phyloP scores from a whole-genome alignment of 2,888 invertebrate genomes.

The Melanostoma scalare region DNA sequence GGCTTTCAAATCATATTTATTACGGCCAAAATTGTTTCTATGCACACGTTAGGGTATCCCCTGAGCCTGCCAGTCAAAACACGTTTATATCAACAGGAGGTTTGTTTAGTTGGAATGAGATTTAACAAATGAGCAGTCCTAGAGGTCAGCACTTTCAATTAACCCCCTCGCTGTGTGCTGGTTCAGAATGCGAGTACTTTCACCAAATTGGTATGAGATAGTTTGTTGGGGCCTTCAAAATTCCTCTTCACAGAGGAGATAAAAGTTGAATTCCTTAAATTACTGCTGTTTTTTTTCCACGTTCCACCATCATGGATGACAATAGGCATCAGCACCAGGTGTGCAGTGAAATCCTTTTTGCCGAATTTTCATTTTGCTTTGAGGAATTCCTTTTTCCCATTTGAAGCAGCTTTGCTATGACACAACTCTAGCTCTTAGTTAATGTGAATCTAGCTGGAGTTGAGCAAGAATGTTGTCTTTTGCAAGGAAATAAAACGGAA shows the following conservation, averaged over 20 bases:
- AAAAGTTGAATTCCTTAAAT: conserved; percentile 36
- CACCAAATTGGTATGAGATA: conserved; percentile 47
- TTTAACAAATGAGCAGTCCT: conserved; percentile 25
- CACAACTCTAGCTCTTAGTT: conserved; percentile 47
- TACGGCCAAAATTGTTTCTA: conserved; percentile 57
- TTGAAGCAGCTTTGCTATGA: conserved; percentile 18
- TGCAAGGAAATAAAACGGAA: conserved; percentile 74
- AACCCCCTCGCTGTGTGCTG: conserved; percentile 19
- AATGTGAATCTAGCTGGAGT: conserved; percentile 40
- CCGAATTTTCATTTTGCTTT: conserved; percentile 50
- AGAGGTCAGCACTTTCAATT: conserved; percentile 69
- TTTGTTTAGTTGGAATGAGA: background rate
- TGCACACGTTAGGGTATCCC: conserved; percentile 13
- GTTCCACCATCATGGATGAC: conserved; percentile 32
- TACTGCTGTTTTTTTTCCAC: conserved; percentile 37
- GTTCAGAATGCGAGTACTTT: conserved; percentile 22
- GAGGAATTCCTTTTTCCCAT: conserved; percentile 18
- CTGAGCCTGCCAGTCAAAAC: conserved; percentile 37
- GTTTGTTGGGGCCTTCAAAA: background rate
- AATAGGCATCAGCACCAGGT: conserved; percentile 52
- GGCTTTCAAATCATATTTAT: conserved; percentile 66
- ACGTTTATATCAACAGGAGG: conserved; percentile 58
- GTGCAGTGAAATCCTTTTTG: conserved; percentile 57
- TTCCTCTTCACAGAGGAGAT: background rate
- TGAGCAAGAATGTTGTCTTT: conserved; percentile 29